Evolutionary conservation across 2,888 invertebrate genomes (phyloP), one percentile per base, ranked within the genome.

Genomic region (Scotopteryx bipunctaria): DNA sequence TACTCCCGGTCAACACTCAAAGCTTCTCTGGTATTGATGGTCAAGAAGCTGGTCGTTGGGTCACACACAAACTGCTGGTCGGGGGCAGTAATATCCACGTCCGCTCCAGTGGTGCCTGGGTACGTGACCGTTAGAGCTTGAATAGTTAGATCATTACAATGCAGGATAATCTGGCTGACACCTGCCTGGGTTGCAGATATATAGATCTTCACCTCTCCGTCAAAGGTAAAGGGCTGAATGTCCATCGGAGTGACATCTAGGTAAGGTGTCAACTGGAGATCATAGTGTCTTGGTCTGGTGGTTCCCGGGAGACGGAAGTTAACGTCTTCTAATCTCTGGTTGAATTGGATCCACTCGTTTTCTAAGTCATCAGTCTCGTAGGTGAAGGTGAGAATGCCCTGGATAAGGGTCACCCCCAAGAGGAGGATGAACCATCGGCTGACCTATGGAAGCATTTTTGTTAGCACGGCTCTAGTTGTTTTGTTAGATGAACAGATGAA

Each of bases 221-320:
- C 66, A 43, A 92, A 92, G 0, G 73, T 73, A 57, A 91, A 91
- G 0, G 71, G 69, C 0, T 41, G 42, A 0, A 64, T 63, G 16
- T 70, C 64, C 5, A 35, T n/a, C 0, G 78, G 64, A 0, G 55
- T 50, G 0, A 47, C 46, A 0, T 86, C 75, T 2, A 93, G 83
- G 57, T 91, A 85, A 0, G 93, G 93, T 0, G 76, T 80, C 3
- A 94, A 63, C 0, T 78, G 62, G 0, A 94, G 78, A 17, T 83
- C 77, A 58, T 94, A 95, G n/a, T 75, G 75, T 0, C 59, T 64
- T 0, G 94, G 94, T 1, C 47, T 50, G 0, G 93, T 83, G 0
- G 83, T 81, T 0, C 70, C 78, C 0, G 91, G 90, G 1, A 93
- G 73, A 4, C 92, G 82, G 61, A 87, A 92, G 3, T 68, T 64